A percentile compares a stretch with the other conserved stretches of the same genome.
phyloP scores from a whole-genome alignment of 2,888 invertebrate genomes.

The Augochlorella aurata region DNA sequence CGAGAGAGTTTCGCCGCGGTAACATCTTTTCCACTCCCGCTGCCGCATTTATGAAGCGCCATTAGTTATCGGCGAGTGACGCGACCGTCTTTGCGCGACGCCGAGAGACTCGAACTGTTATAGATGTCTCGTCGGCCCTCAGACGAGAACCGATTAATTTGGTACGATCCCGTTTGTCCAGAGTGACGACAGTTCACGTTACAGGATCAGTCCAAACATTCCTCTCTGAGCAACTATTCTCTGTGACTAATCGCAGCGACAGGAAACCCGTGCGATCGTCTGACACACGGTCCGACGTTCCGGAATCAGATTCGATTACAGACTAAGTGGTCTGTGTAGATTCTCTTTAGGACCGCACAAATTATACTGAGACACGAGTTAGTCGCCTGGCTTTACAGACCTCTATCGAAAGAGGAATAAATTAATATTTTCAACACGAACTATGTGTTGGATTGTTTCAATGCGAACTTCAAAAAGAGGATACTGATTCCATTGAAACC shows the following conservation, averaged over 20 bases:
- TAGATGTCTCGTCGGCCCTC: background rate
- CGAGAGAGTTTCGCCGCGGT: slow-evolving; percentile 1
- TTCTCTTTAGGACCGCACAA: slow-evolving; percentile 6
- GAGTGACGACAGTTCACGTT: slow-evolving; percentile 51
- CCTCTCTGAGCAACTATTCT: slow-evolving; percentile 44
- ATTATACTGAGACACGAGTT: background rate
- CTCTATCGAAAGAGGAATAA: background rate
- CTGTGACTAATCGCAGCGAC: slow-evolving; percentile 55
- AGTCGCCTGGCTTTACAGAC: background rate
- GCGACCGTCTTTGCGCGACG: no score
- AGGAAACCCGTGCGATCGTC: slow-evolving; percentile 36
- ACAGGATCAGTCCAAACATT: slow-evolving; percentile 45
- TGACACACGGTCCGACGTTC: slow-evolving; percentile 40
- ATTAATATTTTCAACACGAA: background rate
- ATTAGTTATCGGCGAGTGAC: slow-evolving; percentile 18
- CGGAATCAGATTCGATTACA: slow-evolving; percentile 48
- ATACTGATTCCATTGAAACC: no score
- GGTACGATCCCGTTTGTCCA: slow-evolving; percentile 51
- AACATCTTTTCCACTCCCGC: background rate
- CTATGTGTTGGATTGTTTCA: no score
- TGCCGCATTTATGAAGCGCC: slow-evolving; percentile 15
- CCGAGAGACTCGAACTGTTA: background rate
- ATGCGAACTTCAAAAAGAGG: no score
- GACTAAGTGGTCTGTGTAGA: slow-evolving; percentile 11
- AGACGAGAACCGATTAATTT: slow-evolving; percentile 57